phyloP scores from a whole-genome alignment of 2,888 invertebrate species.

The Meandrusa payeni region DNA sequence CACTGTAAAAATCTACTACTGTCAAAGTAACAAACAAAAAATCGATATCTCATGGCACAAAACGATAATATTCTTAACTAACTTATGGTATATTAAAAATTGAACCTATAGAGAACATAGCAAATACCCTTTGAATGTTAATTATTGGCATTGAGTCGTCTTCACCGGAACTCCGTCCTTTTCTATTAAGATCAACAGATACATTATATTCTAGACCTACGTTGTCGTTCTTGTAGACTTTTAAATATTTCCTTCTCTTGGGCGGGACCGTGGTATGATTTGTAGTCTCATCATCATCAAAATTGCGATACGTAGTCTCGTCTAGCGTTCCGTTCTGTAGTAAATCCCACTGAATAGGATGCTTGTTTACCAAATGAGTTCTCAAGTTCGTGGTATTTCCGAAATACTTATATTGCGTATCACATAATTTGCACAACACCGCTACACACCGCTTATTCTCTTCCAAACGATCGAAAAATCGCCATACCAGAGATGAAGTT shows the following conservation, averaged over 20 bases:
- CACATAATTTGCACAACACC: conserved; percentile 73
- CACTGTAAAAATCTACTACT: no score
- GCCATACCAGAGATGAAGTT: conserved; percentile 68
- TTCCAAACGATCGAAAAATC: conserved; percentile 66
- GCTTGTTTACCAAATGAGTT: conserved; percentile 64
- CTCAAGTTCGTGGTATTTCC: conserved; percentile 73
- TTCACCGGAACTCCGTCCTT: conserved; percentile 38
- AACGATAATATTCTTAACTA: conserved; percentile 25
- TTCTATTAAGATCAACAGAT: conserved; percentile 53
- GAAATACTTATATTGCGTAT: conserved; percentile 68
- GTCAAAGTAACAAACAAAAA: conserved; percentile 28
- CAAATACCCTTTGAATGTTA: conserved; percentile 66
- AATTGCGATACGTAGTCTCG: conserved; percentile 41
- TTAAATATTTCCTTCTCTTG: conserved; percentile 50
- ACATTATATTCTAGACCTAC: conserved; percentile 70
- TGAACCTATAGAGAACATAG: conserved; percentile 42
- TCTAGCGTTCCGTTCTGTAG: conserved; percentile 59
- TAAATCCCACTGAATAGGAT: conserved; percentile 73
- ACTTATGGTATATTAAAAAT: conserved; percentile 39
- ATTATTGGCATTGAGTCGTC: conserved; percentile 53
- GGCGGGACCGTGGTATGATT: conserved; percentile 36
- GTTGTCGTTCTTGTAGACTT: conserved; percentile 54
- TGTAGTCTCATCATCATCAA: conserved; percentile 47
- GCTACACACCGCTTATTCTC: conserved; percentile 57
- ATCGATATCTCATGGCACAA: conserved; percentile 19